phyloP scores from a whole-genome alignment of 2,797 vertebrate genomes.

The Danio jaintianensis region DNA sequence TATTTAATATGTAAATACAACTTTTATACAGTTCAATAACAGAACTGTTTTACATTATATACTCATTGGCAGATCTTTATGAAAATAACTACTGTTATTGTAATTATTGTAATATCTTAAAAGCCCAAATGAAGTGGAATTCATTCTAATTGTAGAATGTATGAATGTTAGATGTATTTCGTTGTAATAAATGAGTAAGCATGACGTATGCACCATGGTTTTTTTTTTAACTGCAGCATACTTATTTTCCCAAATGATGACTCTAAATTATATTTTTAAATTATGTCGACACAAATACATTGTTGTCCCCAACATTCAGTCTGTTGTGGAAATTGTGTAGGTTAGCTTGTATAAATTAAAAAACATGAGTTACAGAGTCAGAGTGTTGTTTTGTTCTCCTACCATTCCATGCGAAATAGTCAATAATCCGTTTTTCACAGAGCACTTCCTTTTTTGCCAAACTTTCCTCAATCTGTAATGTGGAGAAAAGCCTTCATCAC shows the following conservation, averaged over 20 bases:
- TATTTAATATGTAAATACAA: background rate
- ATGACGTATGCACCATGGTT: background rate
- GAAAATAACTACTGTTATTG: background rate
- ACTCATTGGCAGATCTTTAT: background rate
- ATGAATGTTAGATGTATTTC: background rate
- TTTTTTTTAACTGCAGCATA: background rate
- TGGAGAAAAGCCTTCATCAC: background rate
- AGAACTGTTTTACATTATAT: background rate
- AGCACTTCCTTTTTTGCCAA: slow-evolving; percentile 98
- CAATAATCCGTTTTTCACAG: slow-evolving; percentile 91
- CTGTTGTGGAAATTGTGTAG: background rate
- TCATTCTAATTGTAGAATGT: background rate
- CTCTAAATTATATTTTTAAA: background rate
- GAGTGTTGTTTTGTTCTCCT: slow-evolving; percentile 63
- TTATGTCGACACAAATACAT: background rate
- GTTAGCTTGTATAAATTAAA: background rate
- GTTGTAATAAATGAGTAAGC: background rate
- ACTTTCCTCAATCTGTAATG: slow-evolving; percentile 91
- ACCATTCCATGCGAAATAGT: slow-evolving; percentile 95
- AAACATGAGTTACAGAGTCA: background rate
- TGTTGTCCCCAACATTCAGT: background rate
- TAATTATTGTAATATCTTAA: background rate
- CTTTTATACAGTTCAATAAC: too few relatives aligned
- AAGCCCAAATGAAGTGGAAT: background rate
- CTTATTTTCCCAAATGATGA: background rate